phyloP scores from a whole-genome alignment of 53 echinoderm and acorn worm genomes.

The Paracentrotus lividus region DNA sequence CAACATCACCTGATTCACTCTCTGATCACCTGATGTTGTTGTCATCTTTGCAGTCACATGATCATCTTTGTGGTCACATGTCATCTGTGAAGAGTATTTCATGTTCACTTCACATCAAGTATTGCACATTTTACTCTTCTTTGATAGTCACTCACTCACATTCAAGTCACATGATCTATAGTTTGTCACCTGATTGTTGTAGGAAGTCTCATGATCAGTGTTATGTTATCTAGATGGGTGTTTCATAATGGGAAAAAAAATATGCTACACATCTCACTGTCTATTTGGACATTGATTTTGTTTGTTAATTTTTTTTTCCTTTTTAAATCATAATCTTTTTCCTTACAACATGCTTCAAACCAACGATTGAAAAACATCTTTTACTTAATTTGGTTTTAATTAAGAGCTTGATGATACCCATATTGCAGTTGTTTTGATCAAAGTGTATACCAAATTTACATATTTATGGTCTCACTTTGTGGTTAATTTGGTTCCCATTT shows the following conservation, averaged over 20 bases:
- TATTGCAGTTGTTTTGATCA: background rate
- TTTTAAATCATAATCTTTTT: background rate
- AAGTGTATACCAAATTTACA: background rate
- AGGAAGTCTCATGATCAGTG: background rate
- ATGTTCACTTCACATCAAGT: background rate
- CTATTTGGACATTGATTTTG: background rate
- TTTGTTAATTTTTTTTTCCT: background rate
- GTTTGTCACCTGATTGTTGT: conserved; percentile 32
- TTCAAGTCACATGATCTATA: conserved; percentile 14
- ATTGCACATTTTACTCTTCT: background rate
- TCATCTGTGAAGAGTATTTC: background rate
- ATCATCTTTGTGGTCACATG: background rate
- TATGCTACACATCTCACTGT: background rate
- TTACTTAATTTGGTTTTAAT: background rate
- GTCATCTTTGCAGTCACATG: background rate
- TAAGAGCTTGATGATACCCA: background rate
- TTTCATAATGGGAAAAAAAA: background rate
- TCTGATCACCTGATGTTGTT: background rate
- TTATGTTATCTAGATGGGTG: background rate
- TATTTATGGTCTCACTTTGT: background rate
- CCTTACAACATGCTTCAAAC: background rate
- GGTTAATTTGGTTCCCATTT: background rate
- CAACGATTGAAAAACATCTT: background rate
- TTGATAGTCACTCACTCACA: background rate
- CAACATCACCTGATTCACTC: conserved; percentile 23